Evolutionary conservation across 2,888 invertebrate species (phyloP).

Genomic region (Prosopocoilus inquinatus): DNA sequence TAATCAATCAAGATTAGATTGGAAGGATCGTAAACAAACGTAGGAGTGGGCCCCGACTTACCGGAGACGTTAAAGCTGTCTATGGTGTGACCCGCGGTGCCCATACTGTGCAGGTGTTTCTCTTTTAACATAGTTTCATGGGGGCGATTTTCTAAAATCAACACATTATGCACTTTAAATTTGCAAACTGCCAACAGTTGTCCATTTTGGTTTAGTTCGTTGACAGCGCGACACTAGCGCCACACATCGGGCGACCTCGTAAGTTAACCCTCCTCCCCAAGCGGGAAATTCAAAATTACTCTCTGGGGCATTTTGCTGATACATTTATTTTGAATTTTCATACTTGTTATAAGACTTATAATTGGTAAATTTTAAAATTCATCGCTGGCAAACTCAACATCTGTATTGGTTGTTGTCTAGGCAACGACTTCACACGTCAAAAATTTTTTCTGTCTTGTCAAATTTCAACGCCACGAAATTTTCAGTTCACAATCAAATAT

Average conservation of each 20-base stretch:
- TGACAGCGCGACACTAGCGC: constrained; percentile 1
- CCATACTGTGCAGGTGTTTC: constrained; percentile 39
- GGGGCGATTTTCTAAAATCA: constrained; percentile 12
- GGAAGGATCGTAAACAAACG: constrained; percentile 13
- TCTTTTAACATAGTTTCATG: constrained; percentile 36
- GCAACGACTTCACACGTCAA: not conserved
- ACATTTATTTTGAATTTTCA: no score
- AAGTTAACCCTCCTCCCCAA: no score
- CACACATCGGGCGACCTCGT: not conserved
- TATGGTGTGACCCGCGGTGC: constrained; percentile 43
- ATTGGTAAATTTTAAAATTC: not conserved
- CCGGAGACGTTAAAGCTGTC: constrained; percentile 45
- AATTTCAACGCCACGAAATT: not conserved
- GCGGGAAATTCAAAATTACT: no score
- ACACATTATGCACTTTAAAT: constrained; percentile 8
- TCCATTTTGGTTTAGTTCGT: constrained; percentile 18
- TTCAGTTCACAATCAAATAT: constrained; percentile 3
- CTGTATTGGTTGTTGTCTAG: not conserved
- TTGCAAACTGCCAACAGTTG: constrained; percentile 5
- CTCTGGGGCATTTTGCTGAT: no score
- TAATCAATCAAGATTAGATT: not conserved
- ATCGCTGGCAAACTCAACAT: not conserved
- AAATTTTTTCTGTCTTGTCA: not conserved
- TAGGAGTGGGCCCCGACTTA: constrained; percentile 21
- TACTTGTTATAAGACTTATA: not conserved